Evolutionary conservation across 2,888 invertebrate genomes (phyloP).

Genomic region (Rhorus exstirpatorius): DNA sequence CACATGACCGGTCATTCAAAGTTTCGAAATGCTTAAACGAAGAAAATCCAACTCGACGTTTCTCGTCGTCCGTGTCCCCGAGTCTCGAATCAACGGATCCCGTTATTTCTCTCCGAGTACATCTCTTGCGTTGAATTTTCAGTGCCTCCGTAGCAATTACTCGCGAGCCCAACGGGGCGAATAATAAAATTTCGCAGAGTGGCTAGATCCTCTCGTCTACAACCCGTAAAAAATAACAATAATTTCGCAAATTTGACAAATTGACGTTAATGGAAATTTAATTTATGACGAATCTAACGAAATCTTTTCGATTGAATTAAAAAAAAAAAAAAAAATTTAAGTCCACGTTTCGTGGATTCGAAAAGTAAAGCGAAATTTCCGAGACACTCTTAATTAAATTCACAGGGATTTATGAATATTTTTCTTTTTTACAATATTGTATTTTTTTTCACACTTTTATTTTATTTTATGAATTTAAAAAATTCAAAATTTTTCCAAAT

Average conservation of each 20-base stretch:
- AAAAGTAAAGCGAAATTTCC: too few relatives aligned
- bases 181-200: conserved; percentile 64
- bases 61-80: conserved; percentile 13
- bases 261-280: too few relatives aligned
- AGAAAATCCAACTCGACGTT: conserved; percentile 22
- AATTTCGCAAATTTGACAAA: too few relatives aligned
- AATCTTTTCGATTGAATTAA: background rate
- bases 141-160: conserved; percentile 47
- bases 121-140: background rate
- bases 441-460: too few relatives aligned
- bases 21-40: background rate
- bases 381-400: too few relatives aligned
- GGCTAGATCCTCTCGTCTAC: conserved; percentile 18
- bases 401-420: too few relatives aligned
- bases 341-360: too few relatives aligned
- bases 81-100: conserved; percentile 34
- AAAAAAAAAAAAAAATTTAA: too few relatives aligned
- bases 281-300: too few relatives aligned
- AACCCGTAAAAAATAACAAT: background rate
- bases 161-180: conserved; percentile 46
- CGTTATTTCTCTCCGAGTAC: background rate
- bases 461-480: too few relatives aligned
- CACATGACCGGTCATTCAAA: conserved; percentile 28
- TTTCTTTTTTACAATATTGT: too few relatives aligned
- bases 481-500: too few relatives aligned